Base-by-base conservation (phyloP, 2,888 invertebrate genomes). In the Hemithea aestivaria region DNA sequence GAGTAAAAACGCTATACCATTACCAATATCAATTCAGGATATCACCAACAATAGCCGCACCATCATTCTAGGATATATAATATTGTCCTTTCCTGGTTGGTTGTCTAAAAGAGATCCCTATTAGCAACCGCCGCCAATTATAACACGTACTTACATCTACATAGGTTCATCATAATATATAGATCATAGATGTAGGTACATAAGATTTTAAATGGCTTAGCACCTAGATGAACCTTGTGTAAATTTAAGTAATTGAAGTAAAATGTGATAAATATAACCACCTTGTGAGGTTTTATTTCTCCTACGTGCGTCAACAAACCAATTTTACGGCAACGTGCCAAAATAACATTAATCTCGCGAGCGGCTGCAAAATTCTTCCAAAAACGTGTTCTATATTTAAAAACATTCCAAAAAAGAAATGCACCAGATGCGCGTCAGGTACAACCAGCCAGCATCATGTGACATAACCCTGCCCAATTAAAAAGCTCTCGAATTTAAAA, bases 341-440 rank as follows among this genome's bases (percentile, higher is more conserved):
- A 47, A 50, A 37, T 16, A 16, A 16, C 16, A 8, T 27, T 26
- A 23, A 35, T 31, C 28, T 9, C 27, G 38, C 38, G 42, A 56
- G 50, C 61, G 63, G 66, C 61, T 68, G 66, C 61, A 50, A 6
- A n/a, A 16, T 16, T 31, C 58, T 52, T 36, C 45, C 46, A 40
- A 47, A 58, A 58, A 57, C 48, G 48, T 45, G 51, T 73, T 71
- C 77, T 80, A 81, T 81, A 77, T 82, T 78, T 73, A 75, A 74
- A 64, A 66, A 68, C 28, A 33, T 33, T 58, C 24, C 34, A 44
- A 51, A 66, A 66, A 73, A 74, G 72, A 69, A 77, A 75, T 71
- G 67, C 77, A 81, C 77, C 85, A 84, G 78, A 84, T 85, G 84
- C 67, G 56, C 52, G 56, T 78, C 84, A 85, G 85, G 85, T 85